A percentile compares a stretch with the other conserved stretches of the same genome.
Evolutionary conservation across 2,888 invertebrate species (phyloP).

Genomic region (Hesperia comma): DNA sequence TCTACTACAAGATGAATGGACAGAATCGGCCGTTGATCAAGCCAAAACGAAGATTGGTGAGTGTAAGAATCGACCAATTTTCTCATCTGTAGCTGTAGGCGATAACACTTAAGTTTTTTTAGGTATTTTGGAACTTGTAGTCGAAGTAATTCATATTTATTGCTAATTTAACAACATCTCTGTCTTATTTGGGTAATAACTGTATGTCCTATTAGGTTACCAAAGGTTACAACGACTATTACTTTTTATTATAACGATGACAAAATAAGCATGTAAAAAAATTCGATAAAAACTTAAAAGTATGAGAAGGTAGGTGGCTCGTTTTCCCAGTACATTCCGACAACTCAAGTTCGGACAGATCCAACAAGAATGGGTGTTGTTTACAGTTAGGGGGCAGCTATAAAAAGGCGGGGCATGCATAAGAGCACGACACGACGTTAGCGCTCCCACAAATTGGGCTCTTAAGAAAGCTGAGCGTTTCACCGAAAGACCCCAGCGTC

Average conservation of each 20-base stretch:
- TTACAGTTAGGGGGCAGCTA: constrained; percentile 81
- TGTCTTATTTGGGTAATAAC: background rate
- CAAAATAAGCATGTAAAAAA: no score
- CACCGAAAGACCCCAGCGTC: constrained; percentile 70
- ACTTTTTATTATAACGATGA: constrained; percentile 16
- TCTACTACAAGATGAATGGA: constrained; percentile 99
- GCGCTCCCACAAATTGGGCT: constrained; percentile 77
- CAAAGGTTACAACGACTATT: constrained; percentile 9
- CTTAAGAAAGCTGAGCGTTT: constrained; percentile 79
- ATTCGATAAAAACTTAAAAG: background rate
- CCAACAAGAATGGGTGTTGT: constrained; percentile 75
- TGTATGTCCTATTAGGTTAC: background rate
- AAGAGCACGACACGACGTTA: constrained; percentile 76
- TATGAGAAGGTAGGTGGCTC: constrained; percentile 24
- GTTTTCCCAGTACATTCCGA: constrained; percentile 33
- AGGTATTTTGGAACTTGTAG: background rate
- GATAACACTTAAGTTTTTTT: background rate
- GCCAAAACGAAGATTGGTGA: constrained; percentile 99
- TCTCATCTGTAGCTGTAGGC: constrained; percentile 32
- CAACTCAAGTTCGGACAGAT: constrained; percentile 55
- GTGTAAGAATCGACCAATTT: constrained; percentile 87
- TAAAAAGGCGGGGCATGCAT: constrained; percentile 81
- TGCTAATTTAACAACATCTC: background rate
- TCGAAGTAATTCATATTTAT: constrained; percentile 2
- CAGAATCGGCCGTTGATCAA: constrained; percentile 99